Evolutionary conservation across 2,113 vertebrate genomes (phyloP), one percentile per base, ranked within the genome.

Genomic region (Aegithalos caudatus): DNA sequence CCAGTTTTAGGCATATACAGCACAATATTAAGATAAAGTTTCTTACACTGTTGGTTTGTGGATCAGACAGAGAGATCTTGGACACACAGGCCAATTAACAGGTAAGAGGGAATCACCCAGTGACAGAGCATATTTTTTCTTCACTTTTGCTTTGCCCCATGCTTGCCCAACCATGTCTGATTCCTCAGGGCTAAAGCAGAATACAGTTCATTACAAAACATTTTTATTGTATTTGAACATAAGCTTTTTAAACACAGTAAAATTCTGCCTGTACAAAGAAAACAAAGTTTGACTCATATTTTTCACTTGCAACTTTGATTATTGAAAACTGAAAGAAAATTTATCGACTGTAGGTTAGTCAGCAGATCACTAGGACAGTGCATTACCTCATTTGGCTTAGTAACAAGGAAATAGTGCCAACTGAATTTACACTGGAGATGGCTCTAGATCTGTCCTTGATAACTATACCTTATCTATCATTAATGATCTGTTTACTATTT

Each of bases 401-500:
- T 35, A 81, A 79, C 35, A 89, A 81, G 53, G 61, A 92, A 94
- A 69, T 17, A 85, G 24, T 24, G 31, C 79, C 50, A 86, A 58
- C 33, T 80, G 81, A 90, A 82, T 90, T 95, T 70, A 73, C 50
- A 70, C 42, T 80, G 56, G 24, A 88, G 92, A 86, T 85, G 10
- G 82, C 79, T 88, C 84, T n/a, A 73, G 74, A 44, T 62, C 37
- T 94, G 94, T 95, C 87, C 95, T 97, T 93, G 90, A 86, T 96
- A 96, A 67, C 81, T 92, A 56, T 44, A 80, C 45, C 58, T 90
- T 80, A 91, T 95, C 74, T 92, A 85, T 94, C 76, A 83, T 94
- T 96, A 83, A 95, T 94, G 90, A 93, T 82, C 29, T 94, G 67
- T 78, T 86, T 93, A 86, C 47, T 95, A 45, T 92, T 95, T 95